phyloP scores from a whole-genome alignment of 2,888 invertebrate genomes.

The Xestia c-nigrum region DNA sequence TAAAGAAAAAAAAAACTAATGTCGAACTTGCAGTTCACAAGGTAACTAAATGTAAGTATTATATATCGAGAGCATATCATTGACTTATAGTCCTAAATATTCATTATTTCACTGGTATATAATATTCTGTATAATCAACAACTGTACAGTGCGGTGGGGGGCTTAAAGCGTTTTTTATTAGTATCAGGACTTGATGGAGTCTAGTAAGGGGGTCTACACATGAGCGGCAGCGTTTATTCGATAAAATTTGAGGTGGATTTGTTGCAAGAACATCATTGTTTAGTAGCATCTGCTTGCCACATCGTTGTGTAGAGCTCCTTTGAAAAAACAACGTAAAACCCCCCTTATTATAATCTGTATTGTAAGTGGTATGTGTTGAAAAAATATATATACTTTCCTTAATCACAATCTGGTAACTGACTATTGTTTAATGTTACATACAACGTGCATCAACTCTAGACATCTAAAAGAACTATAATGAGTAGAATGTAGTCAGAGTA shows the following conservation, averaged over 20 bases:
- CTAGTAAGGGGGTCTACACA: slow-evolving; percentile 23
- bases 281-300: background rate
- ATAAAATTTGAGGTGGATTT: slow-evolving; percentile 1
- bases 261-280: background rate
- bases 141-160: slow-evolving; percentile 74
- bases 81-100: slow-evolving; percentile 88
- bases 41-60: slow-evolving; percentile 89
- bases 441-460: slow-evolving; percentile 80
- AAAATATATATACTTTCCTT: slow-evolving; percentile 85
- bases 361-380: slow-evolving; percentile 77
- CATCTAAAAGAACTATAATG: slow-evolving; percentile 74
- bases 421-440: slow-evolving; percentile 82
- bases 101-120: slow-evolving; percentile 85
- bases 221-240: slow-evolving; percentile 10
- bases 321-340: slow-evolving; percentile 26
- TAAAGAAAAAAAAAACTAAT: slow-evolving; percentile 81
- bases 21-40: slow-evolving; percentile 88
- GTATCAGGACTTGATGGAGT: slow-evolving; percentile 18
- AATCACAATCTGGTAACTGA: slow-evolving; percentile 88
- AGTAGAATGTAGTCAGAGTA: slow-evolving; percentile 72
- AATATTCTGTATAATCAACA: slow-evolving; percentile 80
- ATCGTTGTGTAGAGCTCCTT: slow-evolving; percentile 17
- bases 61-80: slow-evolving; percentile 81
- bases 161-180: slow-evolving; percentile 60
- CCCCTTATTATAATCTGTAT: slow-evolving; percentile 59